Base-by-base conservation (phyloP, 2,113 vertebrate genomes). In the Ovibos moschatus region DNA sequence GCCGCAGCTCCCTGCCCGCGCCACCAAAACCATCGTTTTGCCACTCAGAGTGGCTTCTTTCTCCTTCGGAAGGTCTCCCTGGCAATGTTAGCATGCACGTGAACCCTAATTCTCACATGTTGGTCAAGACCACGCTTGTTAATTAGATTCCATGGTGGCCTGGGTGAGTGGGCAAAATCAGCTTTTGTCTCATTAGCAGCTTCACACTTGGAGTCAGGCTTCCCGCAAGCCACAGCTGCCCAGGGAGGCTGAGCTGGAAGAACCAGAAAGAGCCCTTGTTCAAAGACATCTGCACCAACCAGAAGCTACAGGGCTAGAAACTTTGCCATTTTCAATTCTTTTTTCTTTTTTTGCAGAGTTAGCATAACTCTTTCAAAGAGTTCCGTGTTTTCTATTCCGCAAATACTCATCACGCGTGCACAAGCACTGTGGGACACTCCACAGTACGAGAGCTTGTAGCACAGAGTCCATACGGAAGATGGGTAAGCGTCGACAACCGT, bases 181-280 rank as follows among this genome's bases (percentile, higher is more conserved):
- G 51, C 62, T 58, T 90, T 81, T 83, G 83, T 88, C 91, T 97
- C 85, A 88, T 97, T 95, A 97, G 60, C 53, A 82, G 15, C 58
- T 78, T 97, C 85, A 78, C 88, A 89, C 58, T 47, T 57, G 28
- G 21, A 91, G 28, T 85, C 76, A 82, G 79, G 36, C 58, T 81
- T 85, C 81, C 82, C 15, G 40, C 4, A 43, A 43, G 51, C 47
- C 93, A 14, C 12, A 47, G 36, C 45, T 58, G 43, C 78, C 36
- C 2, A 11, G 33, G 53, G 33, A 92, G 16, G 15, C 2, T 36
- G 45, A 78, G 23, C 47, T 58, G 19, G 28, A 15, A 91, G n/a
- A 86, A 76, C 17, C 7, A 25, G 36, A 51, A 67, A 64, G n/a
- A 28, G 11, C 33, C 55, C 19, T 84, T 55, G n/a, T 28, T 28